Evolutionary conservation across 1,140 invertebrate species (phyloP).

Genomic region (Aphelinus atriplicis): DNA sequence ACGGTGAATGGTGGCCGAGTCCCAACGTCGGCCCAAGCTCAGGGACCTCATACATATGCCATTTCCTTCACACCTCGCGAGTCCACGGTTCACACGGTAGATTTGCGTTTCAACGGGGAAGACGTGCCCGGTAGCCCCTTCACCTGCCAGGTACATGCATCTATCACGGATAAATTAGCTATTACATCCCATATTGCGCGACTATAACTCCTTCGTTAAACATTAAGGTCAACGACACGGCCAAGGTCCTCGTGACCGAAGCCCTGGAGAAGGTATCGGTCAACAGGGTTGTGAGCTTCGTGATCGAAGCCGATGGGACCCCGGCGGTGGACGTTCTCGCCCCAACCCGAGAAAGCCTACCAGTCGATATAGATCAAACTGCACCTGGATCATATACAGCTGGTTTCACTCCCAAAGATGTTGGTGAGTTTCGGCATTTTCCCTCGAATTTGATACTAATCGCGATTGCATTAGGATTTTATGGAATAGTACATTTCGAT

Average conservation of each 20-base stretch:
- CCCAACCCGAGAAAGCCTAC: slow-evolving; percentile 76
- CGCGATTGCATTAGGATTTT: too few relatives aligned
- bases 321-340: slow-evolving; percentile 83
- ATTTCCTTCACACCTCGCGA: slow-evolving; percentile 96
- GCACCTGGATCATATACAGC: slow-evolving; percentile 66
- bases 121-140: slow-evolving; percentile 91
- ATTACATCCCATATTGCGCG: too few relatives aligned
- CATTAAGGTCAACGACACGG: slow-evolving; percentile 60
- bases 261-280: slow-evolving; percentile 93
- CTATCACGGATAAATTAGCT: too few relatives aligned
- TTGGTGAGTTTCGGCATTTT: slow-evolving; percentile 70
- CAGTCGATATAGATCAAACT: slow-evolving; percentile 71
- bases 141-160: slow-evolving; percentile 70
- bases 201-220: too few relatives aligned
- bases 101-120: slow-evolving; percentile 95
- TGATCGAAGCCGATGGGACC: slow-evolving; percentile 78
- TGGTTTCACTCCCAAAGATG: slow-evolving; percentile 87
- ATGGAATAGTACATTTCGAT: too few relatives aligned
- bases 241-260: slow-evolving; percentile 74
- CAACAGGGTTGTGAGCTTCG: slow-evolving; percentile 83
- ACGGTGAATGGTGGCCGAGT: slow-evolving; percentile 96
- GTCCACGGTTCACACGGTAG: slow-evolving; percentile 88
- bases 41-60: slow-evolving; percentile 95
- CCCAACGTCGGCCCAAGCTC: slow-evolving; percentile 93
- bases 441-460: too few relatives aligned